A percentile compares a stretch with the other conserved stretches of the same genome.
Conservation (phyloP, 2,113 vertebrate genomes). For the Oostethus manadensis region DNA sequence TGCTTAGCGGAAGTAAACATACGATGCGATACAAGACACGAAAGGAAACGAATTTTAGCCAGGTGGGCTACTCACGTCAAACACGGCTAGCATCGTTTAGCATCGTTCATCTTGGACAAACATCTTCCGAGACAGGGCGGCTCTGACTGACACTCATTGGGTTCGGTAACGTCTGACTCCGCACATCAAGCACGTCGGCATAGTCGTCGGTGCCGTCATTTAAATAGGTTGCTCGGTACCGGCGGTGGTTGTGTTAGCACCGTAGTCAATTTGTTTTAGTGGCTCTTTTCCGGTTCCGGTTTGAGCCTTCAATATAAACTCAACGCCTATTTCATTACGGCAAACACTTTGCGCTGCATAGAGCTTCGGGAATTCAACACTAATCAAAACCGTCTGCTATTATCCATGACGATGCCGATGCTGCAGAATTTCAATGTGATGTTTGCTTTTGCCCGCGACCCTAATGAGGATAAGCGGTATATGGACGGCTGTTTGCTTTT, state of each 20-base stretch:
- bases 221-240: constrained; percentile 24
- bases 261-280: neutral
- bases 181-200: constrained; percentile 8
- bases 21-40: no score
- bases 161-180: constrained; percentile 30
- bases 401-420: no score
- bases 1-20: neutral
- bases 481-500: no score
- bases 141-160: constrained; percentile 27
- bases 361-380: neutral
- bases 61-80: constrained; percentile 61
- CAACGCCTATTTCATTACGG: accelerated
- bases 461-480: no score
- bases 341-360: no score
- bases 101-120: constrained; percentile 37
- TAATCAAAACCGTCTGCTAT: neutral
- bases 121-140: constrained; percentile 33
- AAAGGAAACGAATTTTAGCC: no score
- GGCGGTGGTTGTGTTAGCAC: constrained; percentile 19
- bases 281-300: neutral
- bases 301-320: constrained; percentile 29
- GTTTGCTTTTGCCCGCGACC: no score
- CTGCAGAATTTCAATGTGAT: neutral
- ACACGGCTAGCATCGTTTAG: constrained; percentile 36
- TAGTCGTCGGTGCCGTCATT: neutral